Percentiles rank a stretch among this genome's conserved stretches.
phyloP scores from a whole-genome alignment of 53 echinoderm and acorn worm species.

The Glandiceps talaboti region DNA sequence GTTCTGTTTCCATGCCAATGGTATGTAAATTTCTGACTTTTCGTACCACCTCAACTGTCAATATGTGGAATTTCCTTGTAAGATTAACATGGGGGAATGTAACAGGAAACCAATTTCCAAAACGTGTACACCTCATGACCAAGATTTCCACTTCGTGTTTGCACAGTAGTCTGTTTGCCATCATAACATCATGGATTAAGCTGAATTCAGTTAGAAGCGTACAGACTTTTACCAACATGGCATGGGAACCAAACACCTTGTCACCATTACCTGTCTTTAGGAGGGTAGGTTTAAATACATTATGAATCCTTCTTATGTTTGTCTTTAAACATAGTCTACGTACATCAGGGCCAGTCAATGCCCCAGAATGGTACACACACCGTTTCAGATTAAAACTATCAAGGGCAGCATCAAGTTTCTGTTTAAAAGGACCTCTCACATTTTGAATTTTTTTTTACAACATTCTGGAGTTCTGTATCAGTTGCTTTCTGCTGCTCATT shows the following conservation, averaged over 20 bases:
- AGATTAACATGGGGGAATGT: slow-evolving; percentile 9
- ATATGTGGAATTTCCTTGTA: slow-evolving; percentile 17
- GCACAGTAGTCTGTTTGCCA: slow-evolving; percentile 14
- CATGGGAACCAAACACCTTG: neutral
- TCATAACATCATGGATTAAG: slow-evolving; percentile 2
- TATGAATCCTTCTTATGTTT: slow-evolving; percentile 4
- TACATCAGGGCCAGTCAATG: slow-evolving; percentile 19
- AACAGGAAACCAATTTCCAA: slow-evolving; percentile 24
- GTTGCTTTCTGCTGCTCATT: slow-evolving; percentile 2
- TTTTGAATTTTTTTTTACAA: neutral
- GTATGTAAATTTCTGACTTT: slow-evolving; percentile 7
- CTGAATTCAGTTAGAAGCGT: slow-evolving; percentile 16
- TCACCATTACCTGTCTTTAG: neutral
- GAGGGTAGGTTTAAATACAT: neutral
- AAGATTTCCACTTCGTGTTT: slow-evolving; percentile 22
- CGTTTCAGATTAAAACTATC: slow-evolving; percentile 12
- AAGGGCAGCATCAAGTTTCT: slow-evolving; percentile 11
- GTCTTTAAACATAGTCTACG: neutral
- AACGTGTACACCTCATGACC: slow-evolving; percentile 15
- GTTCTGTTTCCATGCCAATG: slow-evolving; percentile 17
- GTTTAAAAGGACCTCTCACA: slow-evolving; percentile 14
- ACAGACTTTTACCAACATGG: neutral
- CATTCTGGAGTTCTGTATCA: neutral
- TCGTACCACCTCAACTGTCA: slow-evolving; percentile 19
- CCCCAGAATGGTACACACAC: slow-evolving; percentile 17